Evolutionary conservation across 2,888 invertebrate species (phyloP), one percentile per base, ranked within the genome.

Genomic region (Heliothis peltigera): DNA sequence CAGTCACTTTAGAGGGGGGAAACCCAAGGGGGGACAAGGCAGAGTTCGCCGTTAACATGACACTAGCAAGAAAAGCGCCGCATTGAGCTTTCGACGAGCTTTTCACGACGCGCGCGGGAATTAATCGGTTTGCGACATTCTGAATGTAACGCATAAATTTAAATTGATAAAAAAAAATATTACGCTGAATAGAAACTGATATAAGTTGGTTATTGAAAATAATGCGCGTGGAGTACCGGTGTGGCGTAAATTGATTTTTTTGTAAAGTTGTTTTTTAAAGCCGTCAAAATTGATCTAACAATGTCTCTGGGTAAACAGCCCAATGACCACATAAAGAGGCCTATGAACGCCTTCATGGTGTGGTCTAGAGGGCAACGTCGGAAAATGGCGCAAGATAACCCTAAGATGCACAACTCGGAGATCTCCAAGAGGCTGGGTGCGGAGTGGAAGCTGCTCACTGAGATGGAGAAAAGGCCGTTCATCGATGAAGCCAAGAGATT

Each of bases 321-420:
- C 18, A 87, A 96, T 79, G 97, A 97, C 89, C 98, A 98, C 89
- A 98, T 99, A 81, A 99, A 99, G 91, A 95, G 98, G 78, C 98
- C 98, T 0, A 98, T 98, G 98, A 98, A 98, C 90, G 98, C 98
- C 4, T 98, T 98, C 91, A 98, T 98, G 98, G 98, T 98, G 75
- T 98, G 98, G 98, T 98, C 98, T 1, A 93, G 98, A 35, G 98
- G 98, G 6, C 98, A 98, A 89, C 91, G 98, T 65, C 94, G 98
- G 77, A 98, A 98, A 93, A 98, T 98, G 97, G 98, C 98, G 0
- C 98, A 98, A 87, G 98, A 98, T 83, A 98, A 98, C 89, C 98
- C 98, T 0, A 98, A 98, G 92, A 98, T 98, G 98, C 98, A 98
- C 94, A 98, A 98, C 88, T 98, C 98, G 0, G 98, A 98, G 91